phyloP scores from a whole-genome alignment of 92 coral and sea anemone species.

The Palythoa grandis region DNA sequence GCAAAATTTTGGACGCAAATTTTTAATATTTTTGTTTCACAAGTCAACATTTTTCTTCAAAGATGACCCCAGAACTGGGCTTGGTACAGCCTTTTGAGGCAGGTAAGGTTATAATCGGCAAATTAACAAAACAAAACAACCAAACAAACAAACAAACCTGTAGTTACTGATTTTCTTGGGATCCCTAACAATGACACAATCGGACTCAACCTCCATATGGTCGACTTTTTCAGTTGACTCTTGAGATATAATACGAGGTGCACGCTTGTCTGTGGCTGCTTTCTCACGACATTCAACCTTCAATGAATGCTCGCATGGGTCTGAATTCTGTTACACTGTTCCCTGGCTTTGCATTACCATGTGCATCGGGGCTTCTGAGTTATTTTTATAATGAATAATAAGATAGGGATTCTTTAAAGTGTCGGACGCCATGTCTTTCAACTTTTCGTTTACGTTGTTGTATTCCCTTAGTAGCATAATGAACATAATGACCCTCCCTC shows the following conservation, averaged over 20 bases:
- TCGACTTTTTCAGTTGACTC: constrained; percentile 34
- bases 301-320: constrained; percentile 52
- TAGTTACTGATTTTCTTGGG: constrained; percentile 50
- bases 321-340: constrained; percentile 20
- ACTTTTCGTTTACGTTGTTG: constrained; percentile 42
- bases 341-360: constrained; percentile 51
- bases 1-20: no score
- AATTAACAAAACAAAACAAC: not conserved
- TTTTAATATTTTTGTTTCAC: not conserved
- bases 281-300: constrained; percentile 47
- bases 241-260: constrained; percentile 38
- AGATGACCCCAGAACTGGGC: not conserved
- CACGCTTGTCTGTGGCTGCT: constrained; percentile 15
- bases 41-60: not conserved
- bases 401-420: constrained; percentile 5
- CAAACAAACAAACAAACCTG: constrained; percentile 6
- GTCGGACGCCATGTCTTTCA: constrained; percentile 41
- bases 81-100: not conserved
- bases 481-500: constrained; percentile 33
- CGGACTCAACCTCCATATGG: constrained; percentile 21
- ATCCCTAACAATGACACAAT: constrained; percentile 24
- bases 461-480: constrained; percentile 49
- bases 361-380: constrained; percentile 16
- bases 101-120: not conserved
- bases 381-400: constrained; percentile 30